phyloP scores from a whole-genome alignment of 2,797 vertebrate species.

The Leuciscus waleckii region DNA sequence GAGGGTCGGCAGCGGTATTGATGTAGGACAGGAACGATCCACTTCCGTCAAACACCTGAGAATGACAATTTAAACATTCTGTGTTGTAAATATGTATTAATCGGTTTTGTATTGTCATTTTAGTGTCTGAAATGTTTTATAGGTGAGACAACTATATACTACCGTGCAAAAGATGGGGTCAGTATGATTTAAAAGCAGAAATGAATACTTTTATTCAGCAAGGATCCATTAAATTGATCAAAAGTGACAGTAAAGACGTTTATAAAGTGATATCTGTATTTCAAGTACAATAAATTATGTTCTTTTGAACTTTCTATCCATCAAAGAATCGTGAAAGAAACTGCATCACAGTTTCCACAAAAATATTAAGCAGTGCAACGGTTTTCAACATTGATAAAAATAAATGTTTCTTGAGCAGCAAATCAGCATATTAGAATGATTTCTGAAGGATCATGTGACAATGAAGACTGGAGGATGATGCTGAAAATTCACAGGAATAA shows the following conservation, averaged over 20 bases:
- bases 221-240: not conserved
- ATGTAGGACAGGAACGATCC: conserved; percentile 98
- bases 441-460: not conserved
- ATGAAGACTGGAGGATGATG: not conserved
- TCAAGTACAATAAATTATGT: too few relatives aligned
- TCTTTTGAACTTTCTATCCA: not conserved
- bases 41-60: conserved; percentile 94
- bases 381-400: not conserved
- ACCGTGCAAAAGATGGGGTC: not conserved
- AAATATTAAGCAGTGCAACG: too few relatives aligned
- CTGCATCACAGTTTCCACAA: too few relatives aligned
- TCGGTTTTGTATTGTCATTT: not conserved
- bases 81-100: not conserved
- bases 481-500: not conserved
- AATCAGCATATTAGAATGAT: not conserved
- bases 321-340: not conserved
- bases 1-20: conserved; percentile 96
- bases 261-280: not conserved
- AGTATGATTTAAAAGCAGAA: not conserved
- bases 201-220: not conserved
- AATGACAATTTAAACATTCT: not conserved
- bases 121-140: not conserved
- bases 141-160: not conserved
- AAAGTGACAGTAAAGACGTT: not conserved
- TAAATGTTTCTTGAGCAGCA: not conserved